phyloP scores from a whole-genome alignment of 2,888 invertebrate species.

The Stenichneumon culpator region DNA sequence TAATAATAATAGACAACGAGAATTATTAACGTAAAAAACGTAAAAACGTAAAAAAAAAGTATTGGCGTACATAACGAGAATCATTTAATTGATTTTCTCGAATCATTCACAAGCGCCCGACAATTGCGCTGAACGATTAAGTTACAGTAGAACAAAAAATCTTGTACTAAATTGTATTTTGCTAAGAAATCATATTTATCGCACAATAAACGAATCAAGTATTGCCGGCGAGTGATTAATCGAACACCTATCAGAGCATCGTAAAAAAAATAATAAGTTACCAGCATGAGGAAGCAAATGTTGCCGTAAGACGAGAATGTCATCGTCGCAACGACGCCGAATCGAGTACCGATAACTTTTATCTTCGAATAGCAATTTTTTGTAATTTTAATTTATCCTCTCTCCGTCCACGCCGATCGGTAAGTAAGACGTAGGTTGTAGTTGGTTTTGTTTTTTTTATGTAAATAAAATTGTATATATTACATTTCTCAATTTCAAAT shows the following conservation, averaged over 20 bases:
- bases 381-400: no score
- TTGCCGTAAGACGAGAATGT: no score
- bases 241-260: background rate
- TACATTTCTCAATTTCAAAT: conserved; percentile 14
- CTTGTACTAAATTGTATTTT: conserved; percentile 52
- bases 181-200: conserved; percentile 54
- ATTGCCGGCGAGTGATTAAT: conserved; percentile 45
- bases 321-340: no score
- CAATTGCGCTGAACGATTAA: background rate
- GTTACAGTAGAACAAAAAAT: background rate
- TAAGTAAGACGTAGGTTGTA: background rate
- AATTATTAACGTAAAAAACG: conserved; percentile 18
- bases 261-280: background rate
- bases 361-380: background rate
- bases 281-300: no score
- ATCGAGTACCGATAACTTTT: no score
- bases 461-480: conserved; percentile 57
- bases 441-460: conserved; percentile 25
- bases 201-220: conserved; percentile 66
- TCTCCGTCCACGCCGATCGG: background rate
- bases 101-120: conserved; percentile 9
- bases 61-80: no score
- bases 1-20: background rate
- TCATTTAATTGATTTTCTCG: conserved; percentile 10
- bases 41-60: background rate